Evolutionary conservation across 2,888 invertebrate species (phyloP).

Genomic region (Spilarctia lutea): DNA sequence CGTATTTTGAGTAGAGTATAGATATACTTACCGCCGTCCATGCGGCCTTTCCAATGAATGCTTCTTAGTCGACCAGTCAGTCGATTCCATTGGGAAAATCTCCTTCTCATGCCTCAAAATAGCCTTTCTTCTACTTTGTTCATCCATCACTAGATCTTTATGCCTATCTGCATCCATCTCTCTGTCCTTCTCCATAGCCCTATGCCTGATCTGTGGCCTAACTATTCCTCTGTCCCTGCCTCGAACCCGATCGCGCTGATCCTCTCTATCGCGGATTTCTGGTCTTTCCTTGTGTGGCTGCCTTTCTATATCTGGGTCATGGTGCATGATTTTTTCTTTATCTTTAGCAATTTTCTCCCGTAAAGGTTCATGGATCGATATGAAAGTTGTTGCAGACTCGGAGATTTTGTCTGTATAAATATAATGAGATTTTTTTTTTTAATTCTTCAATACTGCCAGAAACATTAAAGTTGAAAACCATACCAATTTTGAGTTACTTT

Average conservation of each 20-base stretch:
- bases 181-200: background rate
- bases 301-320: constrained; percentile 2
- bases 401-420: constrained; percentile 4
- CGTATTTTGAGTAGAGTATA: no score
- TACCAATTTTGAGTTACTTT: background rate
- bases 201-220: constrained; percentile 12
- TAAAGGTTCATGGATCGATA: background rate
- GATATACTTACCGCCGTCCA: constrained; percentile 30
- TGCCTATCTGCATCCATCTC: background rate
- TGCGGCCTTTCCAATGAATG: background rate
- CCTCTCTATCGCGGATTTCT: background rate
- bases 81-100: constrained; percentile 3
- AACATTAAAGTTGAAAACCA: background rate
- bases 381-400: constrained; percentile 6
- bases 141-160: constrained; percentile 12
- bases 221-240: background rate
- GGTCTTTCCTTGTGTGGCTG: background rate
- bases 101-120: constrained; percentile 18
- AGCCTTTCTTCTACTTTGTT: constrained; percentile 19
- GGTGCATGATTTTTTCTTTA: background rate
- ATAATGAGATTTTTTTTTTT: background rate
- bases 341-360: background rate
- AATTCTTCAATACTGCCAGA: background rate
- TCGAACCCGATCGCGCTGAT: background rate
- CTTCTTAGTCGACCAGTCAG: constrained; percentile 9